phyloP scores from a whole-genome alignment of 1,140 invertebrate species.

The Rhagoletis pomonella region DNA sequence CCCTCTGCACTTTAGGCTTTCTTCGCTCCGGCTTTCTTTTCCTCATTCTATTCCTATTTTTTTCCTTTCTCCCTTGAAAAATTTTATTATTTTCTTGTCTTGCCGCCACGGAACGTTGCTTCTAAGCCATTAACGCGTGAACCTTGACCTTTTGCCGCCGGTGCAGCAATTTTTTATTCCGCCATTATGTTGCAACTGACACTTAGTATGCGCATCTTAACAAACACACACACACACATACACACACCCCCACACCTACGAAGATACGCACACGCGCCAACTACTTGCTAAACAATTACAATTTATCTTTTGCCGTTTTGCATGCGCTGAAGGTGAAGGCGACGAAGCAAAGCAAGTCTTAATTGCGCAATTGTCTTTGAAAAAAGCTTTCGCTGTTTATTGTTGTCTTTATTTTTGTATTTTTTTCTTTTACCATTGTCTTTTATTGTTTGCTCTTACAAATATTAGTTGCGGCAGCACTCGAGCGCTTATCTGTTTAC shows the following conservation, averaged over 20 bases:
- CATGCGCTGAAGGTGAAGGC: neutral
- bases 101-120: neutral
- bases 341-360: neutral
- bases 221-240: neutral
- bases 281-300: neutral
- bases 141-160: slow-evolving; percentile 27
- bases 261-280: neutral
- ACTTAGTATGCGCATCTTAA: neutral
- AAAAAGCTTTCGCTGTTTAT: neutral
- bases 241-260: neutral
- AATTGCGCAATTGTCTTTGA: slow-evolving; percentile 33
- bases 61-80: neutral
- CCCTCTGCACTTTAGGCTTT: neutral
- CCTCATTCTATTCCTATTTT: neutral
- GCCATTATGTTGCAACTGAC: slow-evolving; percentile 2
- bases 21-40: neutral
- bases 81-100: neutral
- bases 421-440: neutral
- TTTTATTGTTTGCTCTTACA: neutral
- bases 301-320: neutral
- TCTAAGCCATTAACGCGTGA: neutral
- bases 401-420: neutral
- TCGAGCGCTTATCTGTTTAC: neutral
- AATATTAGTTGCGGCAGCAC: neutral
- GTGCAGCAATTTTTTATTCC: slow-evolving; percentile 32